Percentiles rank a stretch among this genome's conserved stretches.
Evolutionary conservation across 2,113 vertebrate genomes (phyloP).

Genomic region (Octodon degus): DNA sequence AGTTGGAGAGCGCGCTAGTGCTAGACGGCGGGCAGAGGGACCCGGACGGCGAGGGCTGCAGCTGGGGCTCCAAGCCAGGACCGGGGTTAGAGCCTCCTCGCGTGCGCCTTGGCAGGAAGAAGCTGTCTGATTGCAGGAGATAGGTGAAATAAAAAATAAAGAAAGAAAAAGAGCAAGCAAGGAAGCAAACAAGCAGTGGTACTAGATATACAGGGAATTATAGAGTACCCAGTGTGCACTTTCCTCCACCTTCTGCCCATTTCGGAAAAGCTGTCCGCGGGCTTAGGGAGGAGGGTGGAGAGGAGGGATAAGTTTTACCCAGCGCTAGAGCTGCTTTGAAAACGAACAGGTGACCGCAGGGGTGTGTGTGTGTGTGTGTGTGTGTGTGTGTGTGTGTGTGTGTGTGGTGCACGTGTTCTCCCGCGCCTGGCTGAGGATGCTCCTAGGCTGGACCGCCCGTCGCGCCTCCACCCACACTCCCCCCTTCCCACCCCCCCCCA

Average conservation of each 20-base stretch:
- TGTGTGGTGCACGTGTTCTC: neutral
- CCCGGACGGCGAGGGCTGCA: neutral
- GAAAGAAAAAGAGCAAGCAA: neutral
- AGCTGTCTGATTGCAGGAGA: neutral
- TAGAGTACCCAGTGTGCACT: neutral
- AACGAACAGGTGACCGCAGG: slow-evolving; percentile 69
- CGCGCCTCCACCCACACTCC: neutral
- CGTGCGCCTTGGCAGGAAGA: neutral
- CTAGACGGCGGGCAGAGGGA: neutral
- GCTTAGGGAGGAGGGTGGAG: too few relatives aligned
- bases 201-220: neutral
- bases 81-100: neutral
- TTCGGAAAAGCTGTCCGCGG: neutral
- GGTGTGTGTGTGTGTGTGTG: neutral
- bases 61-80: neutral
- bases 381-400: neutral
- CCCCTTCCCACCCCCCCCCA: neutral
- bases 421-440: neutral
- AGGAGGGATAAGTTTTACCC: slow-evolving; percentile 66
- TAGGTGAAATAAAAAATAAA: neutral
- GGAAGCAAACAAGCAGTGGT: neutral
- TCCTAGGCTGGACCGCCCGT: neutral
- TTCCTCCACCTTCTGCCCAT: neutral
- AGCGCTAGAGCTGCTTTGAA: neutral
- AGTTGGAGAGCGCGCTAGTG: slow-evolving; percentile 6